Evolutionary conservation across 64 coral and sea anemone species (phyloP).

Genomic region (Orbicella faveolata): DNA sequence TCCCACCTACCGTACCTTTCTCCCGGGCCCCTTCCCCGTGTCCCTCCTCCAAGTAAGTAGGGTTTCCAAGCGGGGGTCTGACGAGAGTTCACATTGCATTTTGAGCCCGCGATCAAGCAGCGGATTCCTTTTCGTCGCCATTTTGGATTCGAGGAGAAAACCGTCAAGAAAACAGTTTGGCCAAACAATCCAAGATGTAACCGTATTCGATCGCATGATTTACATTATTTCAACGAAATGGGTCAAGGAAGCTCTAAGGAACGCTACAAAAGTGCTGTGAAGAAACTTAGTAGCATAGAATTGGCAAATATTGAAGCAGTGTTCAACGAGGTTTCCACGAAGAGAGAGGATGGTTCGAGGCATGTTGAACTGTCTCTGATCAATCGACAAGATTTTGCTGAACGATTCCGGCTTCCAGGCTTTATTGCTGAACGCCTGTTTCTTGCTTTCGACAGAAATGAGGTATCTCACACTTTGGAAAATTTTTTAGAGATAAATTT

Average conservation of each 20-base stretch:
- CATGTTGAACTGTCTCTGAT: slow-evolving; percentile 70
- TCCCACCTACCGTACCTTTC: too few species aligned
- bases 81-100: too few species aligned
- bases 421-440: slow-evolving; percentile 89
- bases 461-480: slow-evolving; percentile 19
- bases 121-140: background rate
- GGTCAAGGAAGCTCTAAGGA: slow-evolving; percentile 86
- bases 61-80: too few species aligned
- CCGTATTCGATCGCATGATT: background rate
- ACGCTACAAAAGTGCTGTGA: slow-evolving; percentile 78
- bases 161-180: background rate
- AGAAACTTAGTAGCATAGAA: slow-evolving; percentile 87
- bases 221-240: slow-evolving; percentile 34
- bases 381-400: slow-evolving; percentile 91
- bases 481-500: too few species aligned
- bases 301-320: slow-evolving; percentile 87
- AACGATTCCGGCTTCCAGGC: slow-evolving; percentile 81
- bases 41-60: too few species aligned
- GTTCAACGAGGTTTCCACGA: slow-evolving; percentile 85
- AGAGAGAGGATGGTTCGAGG: slow-evolving; percentile 80
- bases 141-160: background rate
- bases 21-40: too few species aligned
- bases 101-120: background rate
- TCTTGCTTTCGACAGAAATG: slow-evolving; percentile 91
- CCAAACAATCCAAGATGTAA: background rate